Evolutionary conservation across 1,140 invertebrate species (phyloP), one percentile per base, ranked within the genome.

Genomic region (Pachypsylla venusta): DNA sequence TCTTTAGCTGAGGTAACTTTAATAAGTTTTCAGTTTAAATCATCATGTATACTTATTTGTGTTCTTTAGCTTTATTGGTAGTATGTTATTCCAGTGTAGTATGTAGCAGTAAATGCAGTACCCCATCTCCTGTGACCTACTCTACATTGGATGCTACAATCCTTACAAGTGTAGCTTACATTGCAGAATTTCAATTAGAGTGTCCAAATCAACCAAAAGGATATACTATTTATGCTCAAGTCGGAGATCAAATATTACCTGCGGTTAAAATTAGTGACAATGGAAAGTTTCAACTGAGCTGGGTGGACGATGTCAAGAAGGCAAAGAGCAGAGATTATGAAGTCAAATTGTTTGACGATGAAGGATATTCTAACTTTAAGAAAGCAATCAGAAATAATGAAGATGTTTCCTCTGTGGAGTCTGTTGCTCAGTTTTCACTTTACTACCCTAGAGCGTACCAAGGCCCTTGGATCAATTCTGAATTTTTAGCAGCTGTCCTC

Each of bases 71-170:
- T 48, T 48, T 48, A n/a, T 19, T 48, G 22, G 16, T n/a, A 48
- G 5, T 48, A 4, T 48, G 42, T 48, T 48, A 5, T 3, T 22
- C 22, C 7, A 4, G 7, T 19, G 42, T 19, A 7, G 4, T 22
- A n/a, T 19, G n/a, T 48, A 22, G n/a, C 22, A 48, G 42, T 22
- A 48, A 48, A 48, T 48, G 42, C 77, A 59, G 76, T 81, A 1
- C 78, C 74, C 42, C 42, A 48, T 19, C 42, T 22, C 42, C 42
- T 10, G 42, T 48, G 19, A 78, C 82, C 0, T 95, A 94, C 73
- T 90, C 90, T 48, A 93, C 90, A 3, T 79, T 84, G 69, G 92
- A 96, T 79, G 88, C 86, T 3, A 93, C 90, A 53, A 82, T 94
- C 60, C 79, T 95, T 1, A 85, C 84, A 48, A 82, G 85, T 67